phyloP scores from a whole-genome alignment of 2,888 invertebrate genomes.

The Camponotus fellah region DNA sequence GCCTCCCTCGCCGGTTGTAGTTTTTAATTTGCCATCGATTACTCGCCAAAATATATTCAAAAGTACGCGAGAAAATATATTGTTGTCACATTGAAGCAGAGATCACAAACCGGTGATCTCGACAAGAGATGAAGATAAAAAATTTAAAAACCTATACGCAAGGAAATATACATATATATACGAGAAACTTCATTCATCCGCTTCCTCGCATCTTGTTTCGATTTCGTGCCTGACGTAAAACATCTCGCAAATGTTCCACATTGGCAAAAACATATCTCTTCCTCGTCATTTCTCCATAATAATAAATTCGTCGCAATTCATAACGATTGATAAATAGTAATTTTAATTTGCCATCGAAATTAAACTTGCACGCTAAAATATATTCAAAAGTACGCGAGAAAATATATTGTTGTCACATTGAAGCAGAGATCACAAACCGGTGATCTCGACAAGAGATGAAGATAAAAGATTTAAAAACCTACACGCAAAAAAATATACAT shows the following conservation, averaged over 20 bases:
- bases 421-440: not conserved
- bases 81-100: not conserved
- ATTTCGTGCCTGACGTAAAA: not conserved
- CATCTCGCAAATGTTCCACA: not conserved
- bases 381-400: not conserved
- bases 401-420: not conserved
- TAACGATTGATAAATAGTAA: not conserved
- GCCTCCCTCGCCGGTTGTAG: too few species aligned
- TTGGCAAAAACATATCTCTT: not conserved
- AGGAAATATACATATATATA: not conserved
- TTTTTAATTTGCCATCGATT: not conserved
- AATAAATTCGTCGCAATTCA: not conserved
- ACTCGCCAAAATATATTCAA: not conserved
- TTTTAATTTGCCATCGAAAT: not conserved
- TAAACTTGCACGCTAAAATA: not conserved
- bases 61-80: not conserved
- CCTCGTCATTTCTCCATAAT: not conserved
- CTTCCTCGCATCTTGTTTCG: slow-evolving; percentile 7
- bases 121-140: not conserved
- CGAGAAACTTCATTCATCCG: slow-evolving; percentile 18
- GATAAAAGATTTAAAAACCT: not conserved
- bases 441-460: not conserved
- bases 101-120: too few species aligned
- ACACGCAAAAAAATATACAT: not conserved
- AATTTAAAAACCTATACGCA: not conserved